Evolutionary conservation across 2,888 invertebrate species (phyloP), one percentile per base, ranked within the genome.

Genomic region (Girardia tigrina): DNA sequence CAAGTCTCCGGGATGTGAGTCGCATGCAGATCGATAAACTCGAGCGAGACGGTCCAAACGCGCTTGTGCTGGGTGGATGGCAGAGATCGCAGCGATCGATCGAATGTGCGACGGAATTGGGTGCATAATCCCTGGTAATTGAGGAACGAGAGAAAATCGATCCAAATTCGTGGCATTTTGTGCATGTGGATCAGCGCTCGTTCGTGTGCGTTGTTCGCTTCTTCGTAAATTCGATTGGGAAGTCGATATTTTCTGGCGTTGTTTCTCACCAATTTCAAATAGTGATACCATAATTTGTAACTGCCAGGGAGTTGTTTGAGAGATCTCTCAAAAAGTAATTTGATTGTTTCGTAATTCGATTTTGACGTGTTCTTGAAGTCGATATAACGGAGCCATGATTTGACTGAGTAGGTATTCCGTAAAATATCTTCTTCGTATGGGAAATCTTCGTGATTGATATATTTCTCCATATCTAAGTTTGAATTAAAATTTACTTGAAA

Each of bases 111-210:
- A 73, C 98, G 87, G 0, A 94, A 93, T 76, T 90, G 87, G 0
- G 95, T 95, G 71, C 98, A 90, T 81, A 89, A 89, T n/a, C 85
- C 83, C 82, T 95, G 94, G 79, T 90, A 89, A 71, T 92, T 91
- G 85, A 98, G 88, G 82, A 95, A 91, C 75, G 89, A 88, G 78
- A 94, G 93, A 83, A 97, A 99, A 83, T 97, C 95, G 88, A 97
- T 90, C 98, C 98, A 99, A 79, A 99, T 93, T 77, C 98, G 87
- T 0, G 98, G 98, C 98, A 99, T 99, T 88, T 98, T 99, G 83
- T 98, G 94, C 94, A 99, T 95, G 81, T 95, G 97, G 0, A 97
- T 95, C 20, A 99, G 86, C 1, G 94, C 90, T 78, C 98, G 87
- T 85, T 99, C 98, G 85, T 94, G 97, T 8, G 92, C 91, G 85